Percentiles rank a stretch among this genome's conserved stretches.
Conservation (phyloP, 1,140 invertebrate genomes). For the Saccostrea echinata region DNA sequence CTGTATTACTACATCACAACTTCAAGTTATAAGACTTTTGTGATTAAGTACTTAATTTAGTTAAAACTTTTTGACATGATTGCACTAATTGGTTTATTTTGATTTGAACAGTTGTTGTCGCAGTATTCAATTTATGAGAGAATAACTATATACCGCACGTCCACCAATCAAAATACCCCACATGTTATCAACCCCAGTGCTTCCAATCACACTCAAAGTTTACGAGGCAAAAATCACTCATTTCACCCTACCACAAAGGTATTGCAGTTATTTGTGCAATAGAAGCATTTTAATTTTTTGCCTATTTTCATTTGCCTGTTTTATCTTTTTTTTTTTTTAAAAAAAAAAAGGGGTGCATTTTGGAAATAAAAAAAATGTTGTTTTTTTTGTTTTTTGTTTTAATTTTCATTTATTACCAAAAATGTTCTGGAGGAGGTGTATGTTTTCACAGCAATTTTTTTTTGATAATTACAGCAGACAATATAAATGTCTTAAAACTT, state of each 20-base stretch:
- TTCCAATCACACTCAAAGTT: slow-evolving; percentile 34
- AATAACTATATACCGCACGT: slow-evolving; percentile 24
- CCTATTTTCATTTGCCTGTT: neutral
- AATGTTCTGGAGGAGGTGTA: too few relatives aligned
- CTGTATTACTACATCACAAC: too few relatives aligned
- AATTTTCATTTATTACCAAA: too few relatives aligned
- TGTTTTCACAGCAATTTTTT: too few relatives aligned
- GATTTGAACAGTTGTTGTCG: slow-evolving; percentile 22
- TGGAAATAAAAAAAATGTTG: neutral
- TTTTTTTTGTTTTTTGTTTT: too few relatives aligned
- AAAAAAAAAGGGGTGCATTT: slow-evolving; percentile 28
- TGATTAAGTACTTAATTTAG: too few relatives aligned
- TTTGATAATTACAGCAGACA: too few relatives aligned
- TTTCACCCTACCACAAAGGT: slow-evolving; percentile 10
- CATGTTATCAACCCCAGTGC: slow-evolving; percentile 21
- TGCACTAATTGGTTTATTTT: neutral
- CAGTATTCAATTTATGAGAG: slow-evolving; percentile 37
- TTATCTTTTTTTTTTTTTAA: neutral
- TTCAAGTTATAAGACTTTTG: too few relatives aligned
- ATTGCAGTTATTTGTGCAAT: neutral
- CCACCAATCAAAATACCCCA: slow-evolving; percentile 27
- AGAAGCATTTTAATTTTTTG: neutral
- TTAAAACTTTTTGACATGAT: neutral
- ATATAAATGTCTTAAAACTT: too few relatives aligned
- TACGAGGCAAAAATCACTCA: slow-evolving; percentile 33